These are phyloP conservation scores for Loripinus fragilis DNA, from an alignment of 2,888 invertebrate genomes.

Conservation along the genomic window DNA sequence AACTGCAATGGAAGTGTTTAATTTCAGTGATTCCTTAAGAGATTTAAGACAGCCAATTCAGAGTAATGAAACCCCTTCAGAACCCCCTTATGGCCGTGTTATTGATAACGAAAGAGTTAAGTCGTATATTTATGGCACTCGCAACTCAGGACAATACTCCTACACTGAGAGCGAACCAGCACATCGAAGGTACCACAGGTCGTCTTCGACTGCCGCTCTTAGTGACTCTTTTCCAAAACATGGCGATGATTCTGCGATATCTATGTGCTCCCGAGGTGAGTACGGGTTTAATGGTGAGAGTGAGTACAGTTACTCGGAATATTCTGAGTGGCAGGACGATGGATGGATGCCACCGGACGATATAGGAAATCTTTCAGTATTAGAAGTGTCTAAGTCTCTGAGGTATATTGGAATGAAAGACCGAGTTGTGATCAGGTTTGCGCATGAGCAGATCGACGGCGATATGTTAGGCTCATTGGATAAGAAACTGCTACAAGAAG, in stretches of 20 bases:
- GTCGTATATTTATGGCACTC: constrained; percentile 53
- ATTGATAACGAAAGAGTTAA: constrained; percentile 57
- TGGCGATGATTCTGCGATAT: constrained; percentile 79
- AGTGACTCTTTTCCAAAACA: constrained; percentile 68
- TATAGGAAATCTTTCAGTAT: constrained; percentile 71
- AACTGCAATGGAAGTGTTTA: constrained; percentile 74
- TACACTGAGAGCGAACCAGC: constrained; percentile 74
- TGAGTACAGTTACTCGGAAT: constrained; percentile 77
- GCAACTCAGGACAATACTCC: constrained; percentile 23
- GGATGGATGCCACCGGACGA: constrained; percentile 78
- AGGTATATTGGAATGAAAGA: constrained; percentile 81
- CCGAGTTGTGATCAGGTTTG: constrained; percentile 75
- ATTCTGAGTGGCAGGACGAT: constrained; percentile 71
- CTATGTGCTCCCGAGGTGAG: constrained; percentile 72
- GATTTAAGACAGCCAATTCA: constrained; percentile 51
- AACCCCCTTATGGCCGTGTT: constrained; percentile 47
- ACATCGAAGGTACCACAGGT: constrained; percentile 56
- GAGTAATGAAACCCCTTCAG: constrained; percentile 29
- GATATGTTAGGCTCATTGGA: constrained; percentile 77
- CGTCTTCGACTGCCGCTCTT: constrained; percentile 65
- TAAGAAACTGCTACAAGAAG: constrained; percentile 77
- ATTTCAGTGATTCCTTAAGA: constrained; percentile 66
- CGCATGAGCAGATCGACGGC: constrained; percentile 81
- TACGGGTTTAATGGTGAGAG: constrained; percentile 73
- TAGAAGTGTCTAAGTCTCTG: constrained; percentile 77